Evolutionary conservation across 2,113 vertebrate genomes (phyloP).

Genomic region (Crocuta crocuta): DNA sequence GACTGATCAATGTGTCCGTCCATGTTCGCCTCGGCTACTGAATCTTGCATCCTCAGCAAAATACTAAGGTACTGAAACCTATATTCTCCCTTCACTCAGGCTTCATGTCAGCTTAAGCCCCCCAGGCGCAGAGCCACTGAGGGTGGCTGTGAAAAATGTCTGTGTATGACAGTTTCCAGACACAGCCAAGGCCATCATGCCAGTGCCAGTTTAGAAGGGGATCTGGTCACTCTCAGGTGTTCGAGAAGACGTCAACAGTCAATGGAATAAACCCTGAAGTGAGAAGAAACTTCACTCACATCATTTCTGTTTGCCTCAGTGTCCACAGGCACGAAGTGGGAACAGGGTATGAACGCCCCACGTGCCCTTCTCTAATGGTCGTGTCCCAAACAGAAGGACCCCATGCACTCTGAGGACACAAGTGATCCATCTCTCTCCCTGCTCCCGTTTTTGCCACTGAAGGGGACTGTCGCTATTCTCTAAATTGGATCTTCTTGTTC

Average conservation of each 20-base stretch:
- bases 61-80: not conserved
- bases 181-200: not conserved
- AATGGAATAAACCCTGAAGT: too few species aligned
- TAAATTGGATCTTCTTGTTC: not conserved
- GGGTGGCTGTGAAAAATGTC: not conserved
- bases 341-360: not conserved
- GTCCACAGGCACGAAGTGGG: not conserved
- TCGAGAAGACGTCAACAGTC: not conserved
- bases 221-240: not conserved
- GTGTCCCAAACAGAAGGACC: not conserved
- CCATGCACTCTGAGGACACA: not conserved
- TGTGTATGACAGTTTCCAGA: not conserved
- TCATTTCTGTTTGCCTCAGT: not conserved
- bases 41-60: not conserved
- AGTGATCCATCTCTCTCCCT: too few species aligned
- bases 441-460: not conserved
- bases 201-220: not conserved
- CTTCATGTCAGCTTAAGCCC: not conserved
- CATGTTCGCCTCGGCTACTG: not conserved
- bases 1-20: not conserved
- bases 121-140: not conserved
- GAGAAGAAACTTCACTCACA: not conserved
- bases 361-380: not conserved
- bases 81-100: not conserved
- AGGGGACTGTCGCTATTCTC: not conserved